A percentile compares a stretch with the other conserved stretches of the same genome.
Evolutionary conservation across 2,113 vertebrate genomes (phyloP).

Genomic region (Tachysurus fulvidraco): DNA sequence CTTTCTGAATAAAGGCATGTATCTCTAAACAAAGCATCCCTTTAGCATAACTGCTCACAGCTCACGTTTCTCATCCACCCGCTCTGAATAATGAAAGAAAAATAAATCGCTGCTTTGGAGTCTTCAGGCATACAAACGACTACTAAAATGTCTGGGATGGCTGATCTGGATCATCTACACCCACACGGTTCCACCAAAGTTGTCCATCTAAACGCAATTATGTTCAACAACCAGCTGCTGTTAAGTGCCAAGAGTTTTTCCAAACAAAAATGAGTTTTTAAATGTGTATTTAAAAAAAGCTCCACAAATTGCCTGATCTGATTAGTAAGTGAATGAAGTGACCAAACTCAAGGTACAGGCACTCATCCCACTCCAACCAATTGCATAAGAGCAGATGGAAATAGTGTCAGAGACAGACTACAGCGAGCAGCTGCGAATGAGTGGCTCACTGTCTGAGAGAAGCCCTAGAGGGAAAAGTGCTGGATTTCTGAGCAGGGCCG

Average conservation of each 20-base stretch:
- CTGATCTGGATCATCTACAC: constrained; percentile 18
- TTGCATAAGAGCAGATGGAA: constrained; percentile 50
- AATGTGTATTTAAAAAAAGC: background rate
- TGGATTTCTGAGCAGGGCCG: background rate
- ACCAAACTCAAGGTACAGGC: constrained; percentile 7
- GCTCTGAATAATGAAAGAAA: background rate
- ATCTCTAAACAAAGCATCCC: constrained; percentile 22
- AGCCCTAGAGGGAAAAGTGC: background rate
- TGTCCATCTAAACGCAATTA: background rate
- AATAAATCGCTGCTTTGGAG: background rate
- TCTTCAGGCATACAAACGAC: constrained; percentile 20
- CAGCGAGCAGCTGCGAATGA: background rate
- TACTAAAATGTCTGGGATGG: constrained; percentile 1
- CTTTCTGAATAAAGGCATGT: background rate
- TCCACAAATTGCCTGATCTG: background rate
- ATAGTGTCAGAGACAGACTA: constrained; percentile 36
- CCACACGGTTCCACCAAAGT: constrained; percentile 8
- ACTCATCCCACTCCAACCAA: constrained; percentile 42
- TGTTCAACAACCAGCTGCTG: background rate
- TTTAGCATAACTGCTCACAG: constrained; percentile 20
- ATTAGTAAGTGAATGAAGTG: constrained; percentile 33
- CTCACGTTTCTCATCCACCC: constrained; percentile 14
- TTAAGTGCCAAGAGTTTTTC: background rate
- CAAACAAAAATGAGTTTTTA: background rate
- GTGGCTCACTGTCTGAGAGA: constrained; percentile 15